phyloP scores from a whole-genome alignment of 2,113 vertebrate species.

The Solea solea region DNA sequence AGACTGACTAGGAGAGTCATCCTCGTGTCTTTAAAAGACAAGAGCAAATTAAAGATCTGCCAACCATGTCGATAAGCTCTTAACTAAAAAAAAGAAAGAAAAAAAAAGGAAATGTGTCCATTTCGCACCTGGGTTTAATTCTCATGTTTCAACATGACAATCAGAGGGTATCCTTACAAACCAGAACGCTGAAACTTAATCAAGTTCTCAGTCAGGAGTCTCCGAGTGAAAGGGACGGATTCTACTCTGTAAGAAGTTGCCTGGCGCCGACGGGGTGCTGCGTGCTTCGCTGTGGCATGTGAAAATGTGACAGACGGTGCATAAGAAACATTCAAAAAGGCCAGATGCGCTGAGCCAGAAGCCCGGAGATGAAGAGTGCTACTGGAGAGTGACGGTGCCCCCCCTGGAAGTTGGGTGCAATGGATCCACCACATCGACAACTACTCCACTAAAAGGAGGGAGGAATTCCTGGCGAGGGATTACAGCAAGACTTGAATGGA shows the following conservation, averaged over 20 bases:
- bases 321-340: constrained; percentile 22
- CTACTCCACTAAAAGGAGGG: constrained; percentile 35
- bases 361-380: not conserved
- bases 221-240: constrained; percentile 11
- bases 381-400: not conserved
- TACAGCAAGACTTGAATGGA: constrained; percentile 40
- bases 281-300: constrained; percentile 6
- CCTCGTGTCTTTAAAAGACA: not conserved
- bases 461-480: constrained; percentile 47
- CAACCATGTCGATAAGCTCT: not conserved
- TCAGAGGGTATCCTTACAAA: constrained; percentile 6
- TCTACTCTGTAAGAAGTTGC: constrained; percentile 24
- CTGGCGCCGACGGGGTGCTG: constrained; percentile 10
- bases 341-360: not conserved
- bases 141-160: constrained; percentile 24
- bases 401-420: constrained; percentile 18
- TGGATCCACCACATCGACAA: constrained; percentile 46
- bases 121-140: constrained; percentile 13
- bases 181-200: constrained; percentile 10
- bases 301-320: constrained; percentile 32
- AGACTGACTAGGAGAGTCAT: not conserved
- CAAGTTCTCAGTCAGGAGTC: constrained; percentile 14
- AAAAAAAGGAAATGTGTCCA: not conserved
- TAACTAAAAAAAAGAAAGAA: not conserved
- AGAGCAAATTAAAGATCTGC: not conserved